phyloP scores from a whole-genome alignment of 2,113 vertebrate species.

The Chaetura pelagica region DNA sequence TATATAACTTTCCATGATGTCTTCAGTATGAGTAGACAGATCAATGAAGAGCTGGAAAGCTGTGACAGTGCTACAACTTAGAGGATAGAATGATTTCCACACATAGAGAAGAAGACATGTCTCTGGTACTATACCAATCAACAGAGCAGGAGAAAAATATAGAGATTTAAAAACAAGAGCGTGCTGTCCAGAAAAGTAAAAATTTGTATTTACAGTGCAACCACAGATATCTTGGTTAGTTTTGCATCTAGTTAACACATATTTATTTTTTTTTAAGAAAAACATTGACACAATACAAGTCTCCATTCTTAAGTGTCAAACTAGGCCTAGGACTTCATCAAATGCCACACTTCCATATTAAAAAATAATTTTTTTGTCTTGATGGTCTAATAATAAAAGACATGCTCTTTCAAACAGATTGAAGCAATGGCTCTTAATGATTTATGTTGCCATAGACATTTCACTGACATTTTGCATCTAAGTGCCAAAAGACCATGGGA shows the following conservation, averaged over 20 bases:
- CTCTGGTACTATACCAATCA: background rate
- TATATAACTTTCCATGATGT: background rate
- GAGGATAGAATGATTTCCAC: background rate
- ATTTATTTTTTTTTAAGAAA: too few relatives aligned
- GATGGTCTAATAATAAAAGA: background rate
- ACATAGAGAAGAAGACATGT: background rate
- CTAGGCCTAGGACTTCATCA: background rate
- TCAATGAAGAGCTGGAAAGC: background rate
- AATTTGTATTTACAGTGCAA: background rate
- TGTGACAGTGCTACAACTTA: background rate
- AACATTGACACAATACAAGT: background rate
- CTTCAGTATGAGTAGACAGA: background rate
- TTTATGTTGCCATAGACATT: background rate
- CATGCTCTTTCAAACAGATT: background rate
- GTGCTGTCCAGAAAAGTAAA: background rate
- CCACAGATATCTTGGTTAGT: background rate
- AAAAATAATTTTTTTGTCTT: background rate
- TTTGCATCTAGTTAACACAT: background rate
- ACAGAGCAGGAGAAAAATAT: background rate
- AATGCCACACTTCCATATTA: background rate
- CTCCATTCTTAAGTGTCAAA: background rate
- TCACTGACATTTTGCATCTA: background rate
- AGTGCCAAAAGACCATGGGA: background rate
- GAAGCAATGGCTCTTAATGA: background rate
- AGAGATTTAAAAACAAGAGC: background rate